phyloP scores from a whole-genome alignment of 2,888 invertebrate genomes.

The Zygothrica quintamaculata region DNA sequence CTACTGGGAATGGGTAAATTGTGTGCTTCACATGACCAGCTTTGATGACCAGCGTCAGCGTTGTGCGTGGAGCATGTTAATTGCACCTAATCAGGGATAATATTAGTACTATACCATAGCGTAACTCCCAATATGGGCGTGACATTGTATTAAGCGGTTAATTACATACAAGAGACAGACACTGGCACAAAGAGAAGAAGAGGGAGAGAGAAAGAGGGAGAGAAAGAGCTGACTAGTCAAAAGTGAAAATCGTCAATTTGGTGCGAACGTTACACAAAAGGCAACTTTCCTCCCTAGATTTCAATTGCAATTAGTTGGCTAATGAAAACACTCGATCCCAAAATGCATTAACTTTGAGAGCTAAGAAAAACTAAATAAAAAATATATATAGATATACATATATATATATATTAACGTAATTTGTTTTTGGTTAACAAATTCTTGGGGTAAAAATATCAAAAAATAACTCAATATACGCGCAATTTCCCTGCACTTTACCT shows the following conservation, averaged over 20 bases:
- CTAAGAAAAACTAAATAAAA: constrained; percentile 6
- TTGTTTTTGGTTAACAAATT: constrained; percentile 62
- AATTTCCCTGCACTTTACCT: constrained; percentile 9
- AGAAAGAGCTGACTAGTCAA: constrained; percentile 56
- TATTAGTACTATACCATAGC: constrained; percentile 41
- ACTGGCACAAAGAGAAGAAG: neutral
- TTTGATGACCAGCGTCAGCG: constrained; percentile 50
- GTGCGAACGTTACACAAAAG: constrained; percentile 20
- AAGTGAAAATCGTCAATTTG: constrained; percentile 42
- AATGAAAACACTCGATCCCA: constrained; percentile 32
- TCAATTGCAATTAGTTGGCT: constrained; percentile 43
- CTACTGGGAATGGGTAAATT: constrained; percentile 7
- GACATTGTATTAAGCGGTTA: constrained; percentile 45
- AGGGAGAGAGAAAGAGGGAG: constrained; percentile 3
- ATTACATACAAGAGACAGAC: constrained; percentile 55
- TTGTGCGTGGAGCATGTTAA: constrained; percentile 73
- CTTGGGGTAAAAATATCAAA: constrained; percentile 56
- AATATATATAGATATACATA: no score
- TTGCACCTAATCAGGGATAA: constrained; percentile 68
- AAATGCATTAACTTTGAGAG: constrained; percentile 14
- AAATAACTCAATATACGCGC: constrained; percentile 66
- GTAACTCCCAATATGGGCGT: constrained; percentile 48
- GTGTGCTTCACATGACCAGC: constrained; percentile 44
- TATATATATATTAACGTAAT: no score
- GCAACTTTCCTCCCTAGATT: constrained; percentile 20